Percentiles rank a stretch among this genome's conserved stretches.
Conservation (phyloP, 2,888 invertebrate genomes). For the Adineta ricciae region DNA sequence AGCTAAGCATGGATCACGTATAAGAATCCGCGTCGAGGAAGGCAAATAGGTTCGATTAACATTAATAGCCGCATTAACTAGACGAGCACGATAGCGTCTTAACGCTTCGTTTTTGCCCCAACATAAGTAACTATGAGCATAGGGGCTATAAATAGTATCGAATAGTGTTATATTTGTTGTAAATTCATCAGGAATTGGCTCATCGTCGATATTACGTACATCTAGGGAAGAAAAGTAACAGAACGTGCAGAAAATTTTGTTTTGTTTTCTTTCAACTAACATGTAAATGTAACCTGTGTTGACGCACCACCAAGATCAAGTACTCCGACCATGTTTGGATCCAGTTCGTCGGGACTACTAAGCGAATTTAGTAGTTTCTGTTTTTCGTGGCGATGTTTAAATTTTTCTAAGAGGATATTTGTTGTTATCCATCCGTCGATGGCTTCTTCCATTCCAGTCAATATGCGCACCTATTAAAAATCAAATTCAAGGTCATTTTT, state of each 20-base stretch:
- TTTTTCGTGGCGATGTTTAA: neutral
- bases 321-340: slow-evolving; percentile 45
- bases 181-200: slow-evolving; percentile 36
- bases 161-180: slow-evolving; percentile 45
- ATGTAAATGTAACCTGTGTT: slow-evolving; percentile 51
- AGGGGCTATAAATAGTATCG: slow-evolving; percentile 48
- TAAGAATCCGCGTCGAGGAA: neutral
- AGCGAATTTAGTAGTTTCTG: neutral
- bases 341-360: neutral
- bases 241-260: no score
- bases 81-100: neutral
- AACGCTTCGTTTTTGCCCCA: slow-evolving; percentile 51
- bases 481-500: no score
- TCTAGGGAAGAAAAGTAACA: neutral
- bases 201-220: neutral
- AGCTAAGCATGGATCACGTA: neutral
- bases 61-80: neutral
- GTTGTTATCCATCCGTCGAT: slow-evolving; percentile 22
- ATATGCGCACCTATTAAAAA: neutral
- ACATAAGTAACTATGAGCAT: slow-evolving; percentile 52
- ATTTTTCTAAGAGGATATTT: slow-evolving; percentile 5
- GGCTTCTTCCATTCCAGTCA: slow-evolving; percentile 15
- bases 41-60: no score
- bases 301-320: slow-evolving; percentile 55
- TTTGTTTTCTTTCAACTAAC: neutral